A percentile compares a stretch with the other conserved stretches of the same genome.
Conservation (phyloP, 1,140 invertebrate species). For the Pogonus chalceus region DNA sequence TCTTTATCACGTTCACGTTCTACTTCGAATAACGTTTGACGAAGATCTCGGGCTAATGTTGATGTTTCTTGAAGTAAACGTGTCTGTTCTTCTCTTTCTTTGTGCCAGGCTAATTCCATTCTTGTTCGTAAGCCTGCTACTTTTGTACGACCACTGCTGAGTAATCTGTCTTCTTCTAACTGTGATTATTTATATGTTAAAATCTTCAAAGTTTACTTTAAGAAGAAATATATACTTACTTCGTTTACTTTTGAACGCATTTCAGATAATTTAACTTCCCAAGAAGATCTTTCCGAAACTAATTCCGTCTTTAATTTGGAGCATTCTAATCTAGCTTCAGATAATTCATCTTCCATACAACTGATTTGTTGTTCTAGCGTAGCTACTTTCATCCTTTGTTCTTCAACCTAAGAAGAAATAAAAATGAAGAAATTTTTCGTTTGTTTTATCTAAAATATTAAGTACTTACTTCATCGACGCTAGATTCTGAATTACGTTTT, state of each 20-base stretch:
- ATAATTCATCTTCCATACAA: conserved; percentile 79
- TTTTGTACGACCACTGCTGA: conserved; percentile 70
- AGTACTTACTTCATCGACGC: conserved; percentile 47
- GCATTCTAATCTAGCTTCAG: conserved; percentile 67
- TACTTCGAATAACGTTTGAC: conserved; percentile 79
- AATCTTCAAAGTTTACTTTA: conserved; percentile 7
- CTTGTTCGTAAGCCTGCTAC: conserved; percentile 76
- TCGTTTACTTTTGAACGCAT: conserved; percentile 87
- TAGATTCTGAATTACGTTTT: conserved; percentile 38
- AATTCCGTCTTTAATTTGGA: conserved; percentile 83
- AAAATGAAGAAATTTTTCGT: conserved; percentile 8
- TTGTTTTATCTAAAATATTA: conserved; percentile 1
- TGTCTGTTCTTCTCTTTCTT: conserved; percentile 87
- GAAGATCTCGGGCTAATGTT: conserved; percentile 76
- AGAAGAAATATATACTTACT: conserved; percentile 36
- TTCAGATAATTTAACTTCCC: conserved; percentile 80
- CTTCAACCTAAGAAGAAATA: conserved; percentile 34
- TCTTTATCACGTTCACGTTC: conserved; percentile 84
- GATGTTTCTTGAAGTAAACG: conserved; percentile 82
- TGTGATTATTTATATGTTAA: conserved; percentile 28
- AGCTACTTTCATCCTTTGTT: conserved; percentile 51
- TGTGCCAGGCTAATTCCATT: conserved; percentile 91
- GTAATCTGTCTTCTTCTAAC: conserved; percentile 72
- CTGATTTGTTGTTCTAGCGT: conserved; percentile 72
- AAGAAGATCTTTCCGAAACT: conserved; percentile 76